Percentiles rank a stretch among this genome's conserved stretches.
Conservation (phyloP, 2,797 vertebrate species). For the Apogon hyalosoma region DNA sequence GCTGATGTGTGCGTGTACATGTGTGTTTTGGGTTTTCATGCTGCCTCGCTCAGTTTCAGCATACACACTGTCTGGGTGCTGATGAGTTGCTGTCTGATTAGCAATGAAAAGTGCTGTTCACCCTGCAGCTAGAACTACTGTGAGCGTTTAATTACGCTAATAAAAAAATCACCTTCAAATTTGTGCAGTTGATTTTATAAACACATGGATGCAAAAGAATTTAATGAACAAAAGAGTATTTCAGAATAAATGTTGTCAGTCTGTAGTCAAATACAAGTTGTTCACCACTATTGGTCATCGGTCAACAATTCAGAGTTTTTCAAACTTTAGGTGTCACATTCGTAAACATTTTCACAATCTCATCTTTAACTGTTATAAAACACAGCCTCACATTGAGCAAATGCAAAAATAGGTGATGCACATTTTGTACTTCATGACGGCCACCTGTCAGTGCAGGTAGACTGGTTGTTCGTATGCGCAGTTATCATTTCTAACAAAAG, state of each 20-base stretch:
- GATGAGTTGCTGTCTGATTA: slow-evolving; percentile 70
- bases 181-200: slow-evolving; percentile 48
- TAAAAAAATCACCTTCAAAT: slow-evolving; percentile 54
- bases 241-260: slow-evolving; percentile 5
- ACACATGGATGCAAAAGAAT: slow-evolving; percentile 30
- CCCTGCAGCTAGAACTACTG: slow-evolving; percentile 56
- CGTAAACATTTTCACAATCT: slow-evolving; percentile 1
- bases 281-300: slow-evolving; percentile 4
- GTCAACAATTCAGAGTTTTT: slow-evolving; percentile 6
- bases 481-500: slow-evolving; percentile 15
- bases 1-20: not conserved
- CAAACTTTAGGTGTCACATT: not conserved
- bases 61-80: slow-evolving; percentile 42
- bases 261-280: slow-evolving; percentile 1
- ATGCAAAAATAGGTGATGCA: slow-evolving; percentile 63
- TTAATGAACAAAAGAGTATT: slow-evolving; percentile 24
- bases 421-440: slow-evolving; percentile 65
- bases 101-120: slow-evolving; percentile 53
- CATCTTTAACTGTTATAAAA: slow-evolving; percentile 48
- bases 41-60: slow-evolving; percentile 36
- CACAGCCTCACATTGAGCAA: slow-evolving; percentile 61
- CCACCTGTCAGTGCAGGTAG: slow-evolving; percentile 77
- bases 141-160: slow-evolving; percentile 62
- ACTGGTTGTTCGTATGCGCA: slow-evolving; percentile 29
- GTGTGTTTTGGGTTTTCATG: slow-evolving; percentile 46